Evolutionary conservation across 2,797 vertebrate genomes (phyloP), one percentile per base, ranked within the genome.

Genomic region (Megaceryle alcyon): DNA sequence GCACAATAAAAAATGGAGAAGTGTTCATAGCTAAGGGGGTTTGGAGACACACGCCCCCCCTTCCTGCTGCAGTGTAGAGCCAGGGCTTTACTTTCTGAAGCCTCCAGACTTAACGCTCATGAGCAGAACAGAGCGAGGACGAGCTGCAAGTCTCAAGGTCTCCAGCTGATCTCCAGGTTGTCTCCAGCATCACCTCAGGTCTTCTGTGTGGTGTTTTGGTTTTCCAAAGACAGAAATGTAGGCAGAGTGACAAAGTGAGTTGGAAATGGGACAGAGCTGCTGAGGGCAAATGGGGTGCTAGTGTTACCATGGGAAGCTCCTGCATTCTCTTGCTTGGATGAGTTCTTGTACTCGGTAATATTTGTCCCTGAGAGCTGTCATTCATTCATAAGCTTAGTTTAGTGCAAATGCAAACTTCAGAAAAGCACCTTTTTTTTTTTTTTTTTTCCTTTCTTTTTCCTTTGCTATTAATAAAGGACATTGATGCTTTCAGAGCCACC

Each of bases 21-120:
- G 6, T 7, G 7, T 39, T 61, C 14, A 5, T 4, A 80, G 6
- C 17, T 26, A 5, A 41, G 15, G 14, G 14, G 5, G 5, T 39
- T 61, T 53, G n/a, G 10, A 53, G 64, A 46, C n/a, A 48, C 51
- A 48, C 51, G 2, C 51, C 11, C 29, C 53, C 18, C 16, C 16
- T 31, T 29, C 54, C n/a, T 56, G 73, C 60, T 69, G 60, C 16
- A 39, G 10, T 19, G 76, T 43, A 8, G 41, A 73, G 41, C 33
- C 3, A 12, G 49, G 15, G 18, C 72, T 56, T 56, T 1, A 0
- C 29, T 35, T 31, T n/a, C 43, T 17, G 29, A 56, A 21, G 11
- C 48, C 12, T 7, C 29, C 31, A 3, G 16, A 3, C 49, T 14
- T 37, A 18, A 18, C 5, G 3, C 10, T 19, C 1, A 0, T 41